Evolutionary conservation across 1,140 invertebrate genomes (phyloP), one percentile per base, ranked within the genome.

Genomic region (Drosophila cardini): DNA sequence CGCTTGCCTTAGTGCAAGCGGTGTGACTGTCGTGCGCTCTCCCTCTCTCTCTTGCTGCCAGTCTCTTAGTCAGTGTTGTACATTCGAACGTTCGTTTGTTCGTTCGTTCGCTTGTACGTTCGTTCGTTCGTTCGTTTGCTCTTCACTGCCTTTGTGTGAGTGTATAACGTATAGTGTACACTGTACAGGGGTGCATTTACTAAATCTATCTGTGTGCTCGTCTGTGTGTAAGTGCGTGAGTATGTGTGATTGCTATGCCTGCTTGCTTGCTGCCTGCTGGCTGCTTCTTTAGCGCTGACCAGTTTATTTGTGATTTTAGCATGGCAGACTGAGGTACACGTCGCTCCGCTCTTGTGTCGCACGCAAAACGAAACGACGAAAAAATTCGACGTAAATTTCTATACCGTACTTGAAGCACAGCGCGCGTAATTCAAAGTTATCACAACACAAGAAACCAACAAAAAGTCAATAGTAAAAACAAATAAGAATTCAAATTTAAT

Each of bases 221-320:
- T 15, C 5, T 43, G 62, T 56, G 42, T 48, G 43, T 70, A 60
- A 42, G 63, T 55, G 38, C 30, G 36, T 34, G 38, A 13, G 60
- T 16, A 43, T 36, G 46, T 60, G 38, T 72, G 26, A 45, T 40
- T 63, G 58, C 4, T 2, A 30, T 63, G 67, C 34, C 46, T 82
- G 63, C 61, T 71, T 40, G 55, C 42, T 76, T 75, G 26, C 75
- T 78, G 83, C 83, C 84, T 87, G 84, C 84, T 87, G 83, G 69
- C 67, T 75, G 83, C 84, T 87, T 87, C 84, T 89, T 87, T 80
- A 77, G 73, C 80, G 71, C 76, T 86, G 72, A 76, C 69, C 83
- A 87, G 81, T 80, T 91, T 91, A 91, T 91, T 91, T 89, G 78
- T 90, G 89, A 91, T 90, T 91, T 89, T 82, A 89, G 79, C 80